Evolutionary conservation across 2,888 invertebrate genomes (phyloP).

Genomic region (Plebejus anna): DNA sequence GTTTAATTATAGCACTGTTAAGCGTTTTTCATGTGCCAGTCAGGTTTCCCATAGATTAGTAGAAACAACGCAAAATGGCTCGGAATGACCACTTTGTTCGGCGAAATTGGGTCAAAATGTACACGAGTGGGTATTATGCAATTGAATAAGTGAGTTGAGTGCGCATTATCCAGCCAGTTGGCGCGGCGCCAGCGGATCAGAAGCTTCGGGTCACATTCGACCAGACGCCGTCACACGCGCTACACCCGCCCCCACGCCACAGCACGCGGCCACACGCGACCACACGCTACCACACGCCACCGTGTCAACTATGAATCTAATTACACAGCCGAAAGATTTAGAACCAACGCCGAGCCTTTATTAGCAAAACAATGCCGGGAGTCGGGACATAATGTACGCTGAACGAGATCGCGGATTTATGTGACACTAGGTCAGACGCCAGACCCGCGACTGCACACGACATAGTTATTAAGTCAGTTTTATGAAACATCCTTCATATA

Average conservation of each 20-base stretch:
- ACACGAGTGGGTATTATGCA: slow-evolving; percentile 17
- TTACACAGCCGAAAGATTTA: slow-evolving; percentile 15
- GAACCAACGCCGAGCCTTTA: background rate
- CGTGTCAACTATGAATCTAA: slow-evolving; percentile 16
- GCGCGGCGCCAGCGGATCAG: slow-evolving; percentile 7
- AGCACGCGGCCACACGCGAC: background rate
- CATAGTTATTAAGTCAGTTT: background rate
- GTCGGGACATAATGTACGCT: background rate
- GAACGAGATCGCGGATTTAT: background rate
- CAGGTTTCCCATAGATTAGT: background rate
- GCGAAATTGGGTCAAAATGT: slow-evolving; percentile 4
- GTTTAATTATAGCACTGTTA: background rate
- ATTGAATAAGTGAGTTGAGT: slow-evolving; percentile 17
- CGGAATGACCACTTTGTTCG: background rate
- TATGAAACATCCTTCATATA: background rate
- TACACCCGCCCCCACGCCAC: background rate
- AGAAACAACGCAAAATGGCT: background rate
- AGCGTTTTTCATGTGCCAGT: background rate
- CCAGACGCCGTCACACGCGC: slow-evolving; percentile 9
- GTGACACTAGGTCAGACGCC: background rate
- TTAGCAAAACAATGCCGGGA: background rate
- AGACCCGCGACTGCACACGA: background rate
- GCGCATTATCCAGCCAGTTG: slow-evolving; percentile 14
- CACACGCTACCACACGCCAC: slow-evolving; percentile 1
- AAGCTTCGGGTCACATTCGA: slow-evolving; percentile 8